Evolutionary conservation across 2,888 invertebrate genomes (phyloP), one percentile per base, ranked within the genome.

Genomic region (Galerucella pusilla): DNA sequence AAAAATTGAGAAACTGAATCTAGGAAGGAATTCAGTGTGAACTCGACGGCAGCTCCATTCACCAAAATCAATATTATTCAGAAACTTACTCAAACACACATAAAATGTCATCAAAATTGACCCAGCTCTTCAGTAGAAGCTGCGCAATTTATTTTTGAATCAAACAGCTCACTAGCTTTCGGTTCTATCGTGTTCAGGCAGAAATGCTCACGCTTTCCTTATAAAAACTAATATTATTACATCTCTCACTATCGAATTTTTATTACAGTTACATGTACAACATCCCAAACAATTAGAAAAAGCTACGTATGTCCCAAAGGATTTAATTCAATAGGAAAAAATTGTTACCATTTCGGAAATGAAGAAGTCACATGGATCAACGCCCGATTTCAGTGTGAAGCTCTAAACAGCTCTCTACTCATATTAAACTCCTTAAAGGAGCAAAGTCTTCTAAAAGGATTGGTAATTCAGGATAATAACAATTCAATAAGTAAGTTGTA

Each of bases 291-390:
- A 28, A 67, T 79, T 25, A 74, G 59, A 72, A 81, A 76, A 9
- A 80, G 75, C 28, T 80, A 81, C 64, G 75, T 83, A 1, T 85
- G 85, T 70, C 84, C 84, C 1, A 71, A 81, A 60, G 79, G 81
- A 46, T 85, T 85, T 76, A 76, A 80, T 16, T 70, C 81, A 14
- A 77, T 86, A 5, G 84, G 83, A 28, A 80, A 81, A 59, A 83
- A 81, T 71, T 86, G 86, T 75, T 86, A 85, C 78, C 80, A 83
- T 75, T 86, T 86, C 79, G 84, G 85, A 71, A 80, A 76, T 7
- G 71, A 70, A 12, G 75, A 78, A 66, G 81, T 77, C 0, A 84
- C 80, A 14, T 86, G 85, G 85, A 80, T 81, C 16, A 83, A 84
- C 60, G 84, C 86, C 1, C 84, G 84, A 73, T 85, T 81, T 78